Conservation (phyloP, 2,113 vertebrate species). For the Felis catus region F.catus_Fca126_mat1.0 CM031416.1:7434501-7435000, state of each 20-base stretch:
- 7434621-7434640: not conserved
- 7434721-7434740: not conserved
- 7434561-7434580: not conserved
- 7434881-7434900: not conserved
- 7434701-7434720: not conserved
- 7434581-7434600: not conserved
- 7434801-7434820: not conserved
- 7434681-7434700: not conserved
- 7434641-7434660: not conserved
- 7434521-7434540: not conserved
- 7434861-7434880: not conserved
- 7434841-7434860: not conserved
- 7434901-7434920: not conserved
- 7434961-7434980: not conserved
- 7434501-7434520: not conserved
- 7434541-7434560: not conserved
- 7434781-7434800: not conserved
- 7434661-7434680: not conserved
- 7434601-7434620: not conserved
- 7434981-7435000: not conserved
- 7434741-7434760: not conserved
- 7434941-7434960: not conserved
- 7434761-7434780: not conserved
- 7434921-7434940: not conserved
- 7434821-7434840: not conserved